Evolutionary conservation across 1,140 invertebrate genomes (phyloP).

Genomic region (Oryctes rhinoceros): DNA sequence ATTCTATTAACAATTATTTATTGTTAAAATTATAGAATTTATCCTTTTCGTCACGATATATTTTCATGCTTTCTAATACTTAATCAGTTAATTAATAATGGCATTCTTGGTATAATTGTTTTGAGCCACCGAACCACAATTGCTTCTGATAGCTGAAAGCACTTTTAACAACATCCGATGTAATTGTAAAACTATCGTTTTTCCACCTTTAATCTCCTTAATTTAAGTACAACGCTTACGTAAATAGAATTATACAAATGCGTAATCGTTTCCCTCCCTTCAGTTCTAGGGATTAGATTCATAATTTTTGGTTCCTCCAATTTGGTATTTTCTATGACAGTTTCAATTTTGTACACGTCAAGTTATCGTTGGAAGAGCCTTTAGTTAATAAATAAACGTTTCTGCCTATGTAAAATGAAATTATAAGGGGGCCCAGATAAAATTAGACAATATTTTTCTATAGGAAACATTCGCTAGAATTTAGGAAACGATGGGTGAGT

Average conservation of each 20-base stretch:
- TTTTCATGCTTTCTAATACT: not conserved
- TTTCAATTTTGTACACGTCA: conserved; percentile 29
- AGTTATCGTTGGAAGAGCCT: not conserved
- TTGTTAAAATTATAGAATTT: not conserved
- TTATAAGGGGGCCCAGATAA: not conserved
- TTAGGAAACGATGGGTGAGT: conserved; percentile 13
- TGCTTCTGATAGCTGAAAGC: too few species aligned
- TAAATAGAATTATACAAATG: not conserved
- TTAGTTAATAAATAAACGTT: not conserved
- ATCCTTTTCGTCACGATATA: not conserved
- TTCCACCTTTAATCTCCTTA: not conserved
- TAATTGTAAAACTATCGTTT: not conserved
- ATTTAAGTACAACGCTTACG: not conserved
- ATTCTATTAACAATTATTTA: not conserved
- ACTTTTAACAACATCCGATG: not conserved
- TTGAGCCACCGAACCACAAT: too few species aligned
- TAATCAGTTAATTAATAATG: too few species aligned
- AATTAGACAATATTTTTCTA: not conserved
- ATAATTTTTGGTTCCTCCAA: not conserved
- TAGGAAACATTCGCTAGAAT: not conserved
- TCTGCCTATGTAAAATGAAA: not conserved
- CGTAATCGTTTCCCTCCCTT: not conserved
- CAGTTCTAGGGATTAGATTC: not conserved
- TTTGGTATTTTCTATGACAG: not conserved
- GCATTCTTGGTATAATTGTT: too few species aligned